These are phyloP conservation scores for Lapara coniferarum DNA, from an alignment of 2,888 invertebrate species.

Conservation along the genomic window DNA sequence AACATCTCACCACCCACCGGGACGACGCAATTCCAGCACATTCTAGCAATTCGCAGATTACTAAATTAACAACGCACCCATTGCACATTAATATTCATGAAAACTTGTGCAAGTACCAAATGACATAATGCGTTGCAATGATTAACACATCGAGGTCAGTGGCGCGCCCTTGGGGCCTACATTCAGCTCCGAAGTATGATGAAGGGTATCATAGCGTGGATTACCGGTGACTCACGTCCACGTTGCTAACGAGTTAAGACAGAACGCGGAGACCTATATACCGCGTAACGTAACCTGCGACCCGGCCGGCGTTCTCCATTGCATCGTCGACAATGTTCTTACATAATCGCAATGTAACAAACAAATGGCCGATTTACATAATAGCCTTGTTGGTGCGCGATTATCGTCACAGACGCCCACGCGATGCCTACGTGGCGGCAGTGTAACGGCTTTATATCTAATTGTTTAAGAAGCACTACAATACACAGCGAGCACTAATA, in stretches of 20 bases:
- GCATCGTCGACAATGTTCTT: slow-evolving; percentile 69
- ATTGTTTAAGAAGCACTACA: background rate
- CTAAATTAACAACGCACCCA: background rate
- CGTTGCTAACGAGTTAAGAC: background rate
- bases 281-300: slow-evolving; percentile 73
- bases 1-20: background rate
- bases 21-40: background rate
- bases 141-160: slow-evolving; percentile 13
- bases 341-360: slow-evolving; percentile 72
- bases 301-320: slow-evolving; percentile 63
- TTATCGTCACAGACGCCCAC: slow-evolving; percentile 64
- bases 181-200: background rate
- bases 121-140: slow-evolving; percentile 9
- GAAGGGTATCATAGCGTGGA: too few species aligned
- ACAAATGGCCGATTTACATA: slow-evolving; percentile 78
- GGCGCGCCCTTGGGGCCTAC: slow-evolving; percentile 10
- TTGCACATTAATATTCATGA: background rate
- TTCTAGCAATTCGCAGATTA: background rate
- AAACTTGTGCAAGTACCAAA: background rate
- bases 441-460: slow-evolving; percentile 35
- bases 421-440: slow-evolving; percentile 44
- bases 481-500: background rate
- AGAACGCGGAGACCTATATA: slow-evolving; percentile 45
- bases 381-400: slow-evolving; percentile 70
- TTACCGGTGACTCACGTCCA: background rate